Evolutionary conservation across 2,113 vertebrate genomes (phyloP).

Genomic region (Cyprinodon tularosa): DNA sequence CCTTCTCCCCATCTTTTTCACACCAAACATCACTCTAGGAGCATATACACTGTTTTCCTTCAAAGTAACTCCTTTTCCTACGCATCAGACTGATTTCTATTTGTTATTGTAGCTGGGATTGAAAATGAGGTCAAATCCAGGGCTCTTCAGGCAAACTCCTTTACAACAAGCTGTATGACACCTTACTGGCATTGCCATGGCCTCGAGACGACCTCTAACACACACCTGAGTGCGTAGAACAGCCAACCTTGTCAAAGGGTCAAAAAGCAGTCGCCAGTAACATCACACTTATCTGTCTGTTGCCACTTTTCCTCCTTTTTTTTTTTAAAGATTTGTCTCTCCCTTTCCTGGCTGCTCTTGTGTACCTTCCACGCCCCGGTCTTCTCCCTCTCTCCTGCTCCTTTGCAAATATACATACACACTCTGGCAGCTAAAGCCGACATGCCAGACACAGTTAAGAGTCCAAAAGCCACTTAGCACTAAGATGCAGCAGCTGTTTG

Average conservation of each 20-base stretch:
- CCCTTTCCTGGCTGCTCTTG: slow-evolving; percentile 13
- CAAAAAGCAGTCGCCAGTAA: slow-evolving; percentile 51
- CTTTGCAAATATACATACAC: slow-evolving; percentile 19
- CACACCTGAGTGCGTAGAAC: slow-evolving; percentile 68
- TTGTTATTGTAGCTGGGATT: slow-evolving; percentile 17
- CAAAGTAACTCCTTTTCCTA: slow-evolving; percentile 15
- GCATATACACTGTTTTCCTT: not conserved
- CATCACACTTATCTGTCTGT: slow-evolving; percentile 70
- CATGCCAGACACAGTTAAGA: slow-evolving; percentile 64
- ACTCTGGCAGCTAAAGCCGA: slow-evolving; percentile 52
- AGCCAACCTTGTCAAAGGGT: slow-evolving; percentile 57
- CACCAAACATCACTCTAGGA: slow-evolving; percentile 18
- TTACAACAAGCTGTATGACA: slow-evolving; percentile 61
- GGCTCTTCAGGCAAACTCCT: slow-evolving; percentile 27
- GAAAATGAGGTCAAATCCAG: slow-evolving; percentile 28
- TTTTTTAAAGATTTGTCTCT: slow-evolving; percentile 11
- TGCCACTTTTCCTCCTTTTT: slow-evolving; percentile 52
- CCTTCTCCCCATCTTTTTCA: slow-evolving; percentile 7
- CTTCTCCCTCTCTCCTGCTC: slow-evolving; percentile 18
- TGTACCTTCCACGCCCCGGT: slow-evolving; percentile 34
- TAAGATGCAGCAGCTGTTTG: slow-evolving; percentile 70
- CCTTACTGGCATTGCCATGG: slow-evolving; percentile 60
- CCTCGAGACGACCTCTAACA: slow-evolving; percentile 60
- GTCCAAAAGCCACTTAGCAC: slow-evolving; percentile 70
- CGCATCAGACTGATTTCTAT: slow-evolving; percentile 20